Evolutionary conservation across 1,140 invertebrate species (phyloP).

Genomic region (Ceratina calcarata): DNA sequence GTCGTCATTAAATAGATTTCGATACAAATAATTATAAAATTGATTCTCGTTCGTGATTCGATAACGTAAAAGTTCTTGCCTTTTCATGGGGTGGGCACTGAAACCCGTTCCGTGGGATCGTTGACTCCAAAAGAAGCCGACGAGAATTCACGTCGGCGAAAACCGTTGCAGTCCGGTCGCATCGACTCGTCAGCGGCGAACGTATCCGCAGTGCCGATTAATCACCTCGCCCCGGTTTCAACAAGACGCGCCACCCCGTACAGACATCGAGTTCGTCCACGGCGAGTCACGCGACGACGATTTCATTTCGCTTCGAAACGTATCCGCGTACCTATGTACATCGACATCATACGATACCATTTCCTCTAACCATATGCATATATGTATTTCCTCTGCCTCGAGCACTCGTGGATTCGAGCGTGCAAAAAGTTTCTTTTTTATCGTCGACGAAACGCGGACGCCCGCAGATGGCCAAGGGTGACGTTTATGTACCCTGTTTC

Average conservation of each 20-base stretch:
- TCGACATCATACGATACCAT: conserved; percentile 5
- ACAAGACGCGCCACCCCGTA: conserved; percentile 37
- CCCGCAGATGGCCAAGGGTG: not conserved
- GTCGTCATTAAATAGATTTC: too few relatives aligned
- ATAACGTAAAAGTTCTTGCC: conserved; percentile 10
- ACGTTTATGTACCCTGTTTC: conserved; percentile 15
- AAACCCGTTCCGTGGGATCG: not conserved
- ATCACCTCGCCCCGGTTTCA: conserved; percentile 58
- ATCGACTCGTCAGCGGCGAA: conserved; percentile 49
- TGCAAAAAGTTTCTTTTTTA: not conserved
- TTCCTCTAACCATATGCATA: not conserved
- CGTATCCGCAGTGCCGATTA: conserved; percentile 58
- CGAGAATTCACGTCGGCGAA: conserved; percentile 36
- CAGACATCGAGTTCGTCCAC: conserved; percentile 23
- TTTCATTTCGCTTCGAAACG: conserved; percentile 14
- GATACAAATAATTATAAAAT: too few relatives aligned
- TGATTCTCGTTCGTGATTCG: conserved; percentile 43
- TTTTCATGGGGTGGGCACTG: not conserved
- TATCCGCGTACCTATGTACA: too few relatives aligned
- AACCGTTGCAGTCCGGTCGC: conserved; percentile 44
- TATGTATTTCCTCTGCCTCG: not conserved
- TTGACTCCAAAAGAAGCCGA: not conserved
- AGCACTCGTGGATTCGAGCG: not conserved
- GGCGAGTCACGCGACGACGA: conserved; percentile 9
- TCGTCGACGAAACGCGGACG: not conserved